Evolutionary conservation across 2,888 invertebrate genomes (phyloP), one percentile per base, ranked within the genome.

Genomic region (Ichneumon xanthorius): DNA sequence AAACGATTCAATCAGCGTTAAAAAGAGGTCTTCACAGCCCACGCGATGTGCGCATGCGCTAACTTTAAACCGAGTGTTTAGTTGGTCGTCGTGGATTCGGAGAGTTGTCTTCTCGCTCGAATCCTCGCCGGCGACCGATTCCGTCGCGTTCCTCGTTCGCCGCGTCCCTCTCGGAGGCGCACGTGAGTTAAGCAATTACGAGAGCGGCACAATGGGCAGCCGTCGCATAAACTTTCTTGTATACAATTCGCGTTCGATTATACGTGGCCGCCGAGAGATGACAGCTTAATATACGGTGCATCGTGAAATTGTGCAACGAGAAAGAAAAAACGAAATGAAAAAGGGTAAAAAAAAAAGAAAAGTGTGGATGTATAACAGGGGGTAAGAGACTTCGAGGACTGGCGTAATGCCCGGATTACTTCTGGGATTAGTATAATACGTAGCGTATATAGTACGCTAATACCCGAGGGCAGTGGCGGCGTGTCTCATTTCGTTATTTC

Each of bases 351-450:
- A 22, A 22, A 55, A 58, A 26, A 58, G 0, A 19, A 55, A 33
- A 11, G 6, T n/a, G n/a, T 67, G 67, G 55, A 72, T 53, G 9
- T 55, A 55, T 19, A 40, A 67, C 16, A 40, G 33, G 6, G 45
- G 30, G n/a, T 16, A 40, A 48, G 16, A 30, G 53, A 63, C 53
- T 80, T 55, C 22, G 4, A 37, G 63, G n/a, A 75, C 14, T 80
- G 63, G 30, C 63, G 83, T 76, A 76, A 84, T 75, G 79, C 53
- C 11, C n/a, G 75, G 53, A 83, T 83, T 65, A 75, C 70, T 80
- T 80, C 63, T 45, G 70, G 75, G 63, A 76, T 84, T 75, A 63
- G 45, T 80, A 80, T 71, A 72, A 67, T 67, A 45, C 63, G 30
- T 37, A 33, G 48, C 72, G 45, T 61, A 68, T 58, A 73, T 68